These are phyloP conservation scores for Brachionus paranguensis DNA, from an alignment of 1,140 invertebrate species.

Conservation along the genomic window DNA sequence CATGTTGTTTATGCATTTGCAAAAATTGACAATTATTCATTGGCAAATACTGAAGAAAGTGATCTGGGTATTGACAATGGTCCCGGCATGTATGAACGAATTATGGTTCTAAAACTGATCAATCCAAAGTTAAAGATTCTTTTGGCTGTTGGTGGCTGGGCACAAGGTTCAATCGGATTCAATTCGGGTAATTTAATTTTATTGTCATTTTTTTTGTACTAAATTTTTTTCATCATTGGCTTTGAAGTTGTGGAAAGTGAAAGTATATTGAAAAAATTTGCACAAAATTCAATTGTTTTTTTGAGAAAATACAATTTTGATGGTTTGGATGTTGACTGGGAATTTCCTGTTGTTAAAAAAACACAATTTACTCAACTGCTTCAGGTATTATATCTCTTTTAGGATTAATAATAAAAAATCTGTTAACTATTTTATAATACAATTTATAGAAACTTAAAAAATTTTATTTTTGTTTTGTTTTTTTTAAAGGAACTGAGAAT, in stretches of 20 bases:
- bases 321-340: constrained; percentile 46
- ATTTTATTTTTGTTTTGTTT: not conserved
- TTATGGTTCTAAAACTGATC: not conserved
- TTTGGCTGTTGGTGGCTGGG: constrained; percentile 62
- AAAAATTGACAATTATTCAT: constrained; percentile 61
- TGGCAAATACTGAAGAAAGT: constrained; percentile 74
- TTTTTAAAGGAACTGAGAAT: constrained; percentile 39
- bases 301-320: constrained; percentile 57
- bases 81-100: not conserved
- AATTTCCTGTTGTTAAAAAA: constrained; percentile 44
- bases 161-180: constrained; percentile 63
- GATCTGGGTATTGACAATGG: constrained; percentile 59
- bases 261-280: not conserved
- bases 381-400: constrained; percentile 21
- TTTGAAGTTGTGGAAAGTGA: constrained; percentile 70
- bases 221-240: not conserved
- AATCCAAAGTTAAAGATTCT: constrained; percentile 18
- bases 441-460: not conserved
- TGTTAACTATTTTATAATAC: not conserved
- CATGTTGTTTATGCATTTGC: constrained; percentile 91
- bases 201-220: not conserved
- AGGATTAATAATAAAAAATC: not conserved
- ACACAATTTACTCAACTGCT: constrained; percentile 41
- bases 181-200: not conserved
- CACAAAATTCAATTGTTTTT: constrained; percentile 42